phyloP scores from a whole-genome alignment of 2,113 vertebrate species.

The Alethe diademata region DNA sequence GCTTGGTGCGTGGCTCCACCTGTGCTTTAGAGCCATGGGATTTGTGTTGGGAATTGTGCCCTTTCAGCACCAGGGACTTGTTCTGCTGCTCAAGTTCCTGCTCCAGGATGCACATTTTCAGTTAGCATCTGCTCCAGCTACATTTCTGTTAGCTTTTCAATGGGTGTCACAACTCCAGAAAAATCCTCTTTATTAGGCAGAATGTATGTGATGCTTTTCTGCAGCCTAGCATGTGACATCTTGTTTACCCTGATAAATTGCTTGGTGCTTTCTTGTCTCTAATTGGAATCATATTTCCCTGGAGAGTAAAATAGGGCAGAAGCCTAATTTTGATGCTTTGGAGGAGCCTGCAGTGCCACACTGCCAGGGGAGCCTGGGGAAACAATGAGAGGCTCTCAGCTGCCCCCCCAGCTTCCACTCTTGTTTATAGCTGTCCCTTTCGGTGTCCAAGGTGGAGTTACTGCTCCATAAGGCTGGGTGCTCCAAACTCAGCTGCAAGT shows the following conservation, averaged over 20 bases:
- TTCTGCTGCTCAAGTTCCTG: not conserved
- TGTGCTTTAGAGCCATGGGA: not conserved
- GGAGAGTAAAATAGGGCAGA: not conserved
- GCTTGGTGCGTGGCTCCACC: fast-evolving
- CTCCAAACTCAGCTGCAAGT: not conserved
- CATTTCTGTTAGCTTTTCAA: not conserved
- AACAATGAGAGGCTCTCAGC: not conserved
- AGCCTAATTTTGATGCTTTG: not conserved
- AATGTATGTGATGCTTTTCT: not conserved
- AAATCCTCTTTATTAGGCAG: not conserved
- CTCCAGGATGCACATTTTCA: not conserved
- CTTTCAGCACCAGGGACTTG: not conserved
- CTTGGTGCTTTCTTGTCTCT: not conserved
- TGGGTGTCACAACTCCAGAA: not conserved
- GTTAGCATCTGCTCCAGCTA: not conserved
- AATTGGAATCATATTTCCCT: not conserved
- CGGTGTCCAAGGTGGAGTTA: not conserved
- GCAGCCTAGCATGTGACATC: not conserved
- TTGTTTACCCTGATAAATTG: not conserved
- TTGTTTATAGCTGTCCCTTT: not conserved
- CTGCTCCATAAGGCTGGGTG: fast-evolving
- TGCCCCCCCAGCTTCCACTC: not conserved
- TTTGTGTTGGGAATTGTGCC: fast-evolving
- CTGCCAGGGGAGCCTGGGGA: not conserved
- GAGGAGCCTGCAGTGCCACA: fast-evolving